Evolutionary conservation across 2,797 vertebrate genomes (phyloP), one percentile per base, ranked within the genome.

Genomic region (Pyrocephalus nanus): DNA sequence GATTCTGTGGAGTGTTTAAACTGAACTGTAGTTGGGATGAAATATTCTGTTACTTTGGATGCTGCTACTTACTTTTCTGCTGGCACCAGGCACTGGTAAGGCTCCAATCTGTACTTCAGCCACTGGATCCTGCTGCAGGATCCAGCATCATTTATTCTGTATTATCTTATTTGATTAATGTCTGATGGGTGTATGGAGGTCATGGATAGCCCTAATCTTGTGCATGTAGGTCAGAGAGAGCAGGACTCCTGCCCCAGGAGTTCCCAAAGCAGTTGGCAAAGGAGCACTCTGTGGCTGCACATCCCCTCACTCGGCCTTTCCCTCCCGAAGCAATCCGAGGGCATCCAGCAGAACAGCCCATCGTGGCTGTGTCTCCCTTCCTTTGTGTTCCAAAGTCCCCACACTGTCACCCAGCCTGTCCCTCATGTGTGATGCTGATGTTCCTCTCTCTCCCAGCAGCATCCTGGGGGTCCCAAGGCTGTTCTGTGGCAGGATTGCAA

Each of bases 181-280:
- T 20, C 54, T 25, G 60, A 16, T 54, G 47, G 58, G 62, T 27
- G 18, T 11, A 1, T 11, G 40, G 55, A 62, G 66, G 45, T 45
- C 65, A 29, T 0, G 0, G 45, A 25, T 8, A 29, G 42, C 14
- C 45, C 58, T 47, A 0, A 2, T 6, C 4, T 5, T 0, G 0
- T 5, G 45, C 6, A 2, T 3, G 26, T 26, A 17, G 70, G 80
- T 58, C 38, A 16, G 53, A 47, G 69, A 29, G 13, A 60, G 73
- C 18, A 27, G 79, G 50, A 23, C 47, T 4, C 4, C 1, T 26
- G n/a, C 2, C 2, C 8, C 34, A 29, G 48, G n/a, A 84, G 51
- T 20, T 5, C 2, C 40, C 34, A 19, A 8, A 40, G 50, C 32
- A 70, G 47, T 2, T 0, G 1, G 73, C 36, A 78, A 54, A 61